phyloP scores from a whole-genome alignment of 2,113 vertebrate species.

The Seriola aureovittata region DNA sequence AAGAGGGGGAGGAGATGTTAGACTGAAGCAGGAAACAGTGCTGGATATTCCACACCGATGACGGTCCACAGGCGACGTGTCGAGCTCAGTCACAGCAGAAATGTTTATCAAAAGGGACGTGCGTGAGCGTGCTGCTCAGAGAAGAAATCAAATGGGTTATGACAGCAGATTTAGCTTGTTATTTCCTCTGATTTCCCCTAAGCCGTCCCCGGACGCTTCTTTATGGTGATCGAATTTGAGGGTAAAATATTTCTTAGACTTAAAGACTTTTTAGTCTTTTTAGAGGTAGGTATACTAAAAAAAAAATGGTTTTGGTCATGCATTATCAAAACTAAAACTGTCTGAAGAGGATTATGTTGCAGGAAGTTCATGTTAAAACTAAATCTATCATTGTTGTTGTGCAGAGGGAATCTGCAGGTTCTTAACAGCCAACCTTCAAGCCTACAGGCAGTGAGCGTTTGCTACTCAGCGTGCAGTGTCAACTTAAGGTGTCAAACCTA shows the following conservation, averaged over 20 bases:
- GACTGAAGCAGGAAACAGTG: background rate
- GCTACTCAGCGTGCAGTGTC: background rate
- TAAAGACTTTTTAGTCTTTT: background rate
- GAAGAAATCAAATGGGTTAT: conserved; percentile 16
- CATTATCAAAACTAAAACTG: background rate
- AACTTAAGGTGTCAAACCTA: conserved; percentile 12
- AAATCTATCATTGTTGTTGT: background rate
- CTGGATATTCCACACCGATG: background rate
- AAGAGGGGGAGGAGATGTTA: background rate
- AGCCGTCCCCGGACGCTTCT: conserved; percentile 1
- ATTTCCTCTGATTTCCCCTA: conserved; percentile 14
- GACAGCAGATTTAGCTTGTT: conserved; percentile 40
- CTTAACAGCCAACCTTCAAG: conserved; percentile 5
- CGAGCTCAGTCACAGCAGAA: conserved; percentile 35
- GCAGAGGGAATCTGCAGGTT: conserved; percentile 15
- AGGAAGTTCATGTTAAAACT: background rate
- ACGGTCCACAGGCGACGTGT: background rate
- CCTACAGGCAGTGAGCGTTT: conserved; percentile 10
- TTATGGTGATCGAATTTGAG: background rate
- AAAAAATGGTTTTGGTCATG: background rate
- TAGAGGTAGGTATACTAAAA: background rate
- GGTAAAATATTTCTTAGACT: background rate
- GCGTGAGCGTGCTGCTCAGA: conserved; percentile 1
- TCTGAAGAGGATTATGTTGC: too few relatives aligned
- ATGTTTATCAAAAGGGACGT: conserved; percentile 44